These are phyloP conservation scores for Polydesmus complanatus DNA, from an alignment of 2,888 invertebrate species.

Conservation along the genomic window DNA sequence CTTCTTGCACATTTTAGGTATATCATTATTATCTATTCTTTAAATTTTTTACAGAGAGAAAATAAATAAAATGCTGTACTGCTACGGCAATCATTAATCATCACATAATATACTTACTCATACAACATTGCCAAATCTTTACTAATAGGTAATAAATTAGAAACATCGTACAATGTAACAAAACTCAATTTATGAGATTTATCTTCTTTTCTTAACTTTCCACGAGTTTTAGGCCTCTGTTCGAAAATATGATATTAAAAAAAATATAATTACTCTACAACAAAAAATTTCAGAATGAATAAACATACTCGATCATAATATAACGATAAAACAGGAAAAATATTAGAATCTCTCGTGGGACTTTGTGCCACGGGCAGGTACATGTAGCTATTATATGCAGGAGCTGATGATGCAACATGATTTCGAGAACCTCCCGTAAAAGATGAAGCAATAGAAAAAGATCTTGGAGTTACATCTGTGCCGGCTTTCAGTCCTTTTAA, in stretches of 20 bases:
- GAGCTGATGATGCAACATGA: constrained; percentile 20
- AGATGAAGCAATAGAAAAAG: constrained; percentile 54
- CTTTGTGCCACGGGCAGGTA: constrained; percentile 28
- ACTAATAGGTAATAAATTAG: constrained; percentile 60
- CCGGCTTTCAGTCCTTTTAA: constrained; percentile 48
- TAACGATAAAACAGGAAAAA: constrained; percentile 58
- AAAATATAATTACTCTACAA: background rate
- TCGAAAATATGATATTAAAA: background rate
- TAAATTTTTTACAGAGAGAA: constrained; percentile 6
- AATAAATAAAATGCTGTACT: background rate
- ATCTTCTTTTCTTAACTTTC: constrained; percentile 18
- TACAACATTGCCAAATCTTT: constrained; percentile 71
- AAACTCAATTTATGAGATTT: constrained; percentile 32
- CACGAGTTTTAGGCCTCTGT: constrained; percentile 18
- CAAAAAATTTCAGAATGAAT: background rate
- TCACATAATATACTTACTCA: constrained; percentile 38
- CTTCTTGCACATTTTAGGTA: constrained; percentile 53
- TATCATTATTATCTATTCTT: constrained; percentile 33
- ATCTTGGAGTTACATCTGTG: constrained; percentile 55
- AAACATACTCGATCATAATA: constrained; percentile 56
- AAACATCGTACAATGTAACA: constrained; percentile 57
- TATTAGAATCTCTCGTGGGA: constrained; percentile 30
- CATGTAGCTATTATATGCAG: constrained; percentile 21
- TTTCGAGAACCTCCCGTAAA: constrained; percentile 25
- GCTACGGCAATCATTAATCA: background rate